Evolutionary conservation across 1,140 invertebrate species (phyloP).

Genomic region (Cyclargus thomasi): DNA sequence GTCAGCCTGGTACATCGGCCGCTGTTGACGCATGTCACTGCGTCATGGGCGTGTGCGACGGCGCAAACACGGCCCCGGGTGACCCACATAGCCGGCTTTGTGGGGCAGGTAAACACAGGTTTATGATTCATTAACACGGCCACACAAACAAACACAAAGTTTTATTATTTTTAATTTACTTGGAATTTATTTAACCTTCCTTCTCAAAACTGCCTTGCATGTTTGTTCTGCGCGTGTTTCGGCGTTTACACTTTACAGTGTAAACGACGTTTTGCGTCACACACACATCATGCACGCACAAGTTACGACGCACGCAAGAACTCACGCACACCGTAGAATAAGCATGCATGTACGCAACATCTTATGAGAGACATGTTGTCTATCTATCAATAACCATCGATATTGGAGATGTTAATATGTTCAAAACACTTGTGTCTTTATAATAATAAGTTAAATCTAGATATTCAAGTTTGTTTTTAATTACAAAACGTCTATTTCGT

Average conservation of each 20-base stretch:
- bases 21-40: constrained; percentile 68
- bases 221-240: background rate
- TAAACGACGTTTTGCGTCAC: background rate
- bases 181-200: background rate
- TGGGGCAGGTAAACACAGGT: background rate
- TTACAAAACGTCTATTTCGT: no score
- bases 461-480: no score
- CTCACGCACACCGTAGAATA: background rate
- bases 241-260: background rate
- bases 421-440: no score
- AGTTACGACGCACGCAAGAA: background rate
- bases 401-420: no score
- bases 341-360: background rate
- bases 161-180: background rate
- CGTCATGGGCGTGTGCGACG: constrained; percentile 53
- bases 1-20: constrained; percentile 49
- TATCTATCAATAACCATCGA: no score
- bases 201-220: background rate
- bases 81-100: background rate
- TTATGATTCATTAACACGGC: background rate
- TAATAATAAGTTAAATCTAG: no score
- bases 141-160: background rate
- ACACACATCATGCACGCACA: background rate
- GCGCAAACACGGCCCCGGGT: constrained; percentile 6
- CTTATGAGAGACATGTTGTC: no score